A percentile compares a stretch with the other conserved stretches of the same genome.
Evolutionary conservation across 2,888 invertebrate genomes (phyloP).

Genomic region (Cephus pygmeus): DNA sequence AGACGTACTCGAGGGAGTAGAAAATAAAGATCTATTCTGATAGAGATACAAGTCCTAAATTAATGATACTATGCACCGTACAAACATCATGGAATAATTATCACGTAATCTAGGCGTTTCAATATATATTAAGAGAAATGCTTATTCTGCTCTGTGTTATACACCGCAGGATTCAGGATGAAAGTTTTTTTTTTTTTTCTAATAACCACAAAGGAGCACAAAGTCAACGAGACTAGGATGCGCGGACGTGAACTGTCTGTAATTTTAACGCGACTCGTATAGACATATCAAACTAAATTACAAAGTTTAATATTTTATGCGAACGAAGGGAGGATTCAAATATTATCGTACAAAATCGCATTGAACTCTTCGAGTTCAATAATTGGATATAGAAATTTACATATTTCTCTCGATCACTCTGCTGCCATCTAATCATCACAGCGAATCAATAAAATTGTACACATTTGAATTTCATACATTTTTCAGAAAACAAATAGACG

Average conservation of each 20-base stretch:
- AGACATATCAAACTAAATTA: not conserved
- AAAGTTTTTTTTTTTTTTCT: not conserved
- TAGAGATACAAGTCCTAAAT: conserved; percentile 11
- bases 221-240: not conserved
- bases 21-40: conserved; percentile 37
- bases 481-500: not conserved
- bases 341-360: not conserved
- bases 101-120: conserved; percentile 3
- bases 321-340: not conserved
- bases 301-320: not conserved
- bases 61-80: conserved; percentile 1
- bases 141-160: not conserved
- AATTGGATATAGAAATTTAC: not conserved
- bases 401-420: not conserved
- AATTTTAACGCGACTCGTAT: not conserved
- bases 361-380: not conserved
- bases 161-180: not conserved
- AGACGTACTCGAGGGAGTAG: conserved; percentile 24
- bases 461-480: not conserved
- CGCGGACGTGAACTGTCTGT: not conserved
- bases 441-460: not conserved
- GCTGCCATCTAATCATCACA: not conserved
- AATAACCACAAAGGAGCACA: not conserved
- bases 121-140: not conserved
- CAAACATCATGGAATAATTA: conserved; percentile 3